Conservation (phyloP, 2,797 vertebrate species). For the Columba guinea region DNA sequence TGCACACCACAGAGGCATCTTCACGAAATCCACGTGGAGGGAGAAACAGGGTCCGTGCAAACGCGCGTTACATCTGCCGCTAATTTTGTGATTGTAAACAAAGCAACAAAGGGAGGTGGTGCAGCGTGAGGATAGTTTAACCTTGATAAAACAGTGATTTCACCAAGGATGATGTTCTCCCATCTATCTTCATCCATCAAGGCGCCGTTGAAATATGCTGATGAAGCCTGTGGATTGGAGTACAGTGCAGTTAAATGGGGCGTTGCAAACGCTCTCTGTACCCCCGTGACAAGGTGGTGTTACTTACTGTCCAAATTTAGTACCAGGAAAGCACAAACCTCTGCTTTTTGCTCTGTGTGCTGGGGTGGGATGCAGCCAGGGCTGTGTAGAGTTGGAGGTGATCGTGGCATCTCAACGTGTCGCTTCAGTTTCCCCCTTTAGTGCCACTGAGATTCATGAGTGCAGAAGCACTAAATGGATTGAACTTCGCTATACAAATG, state of each 20-base stretch:
- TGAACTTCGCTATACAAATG: background rate
- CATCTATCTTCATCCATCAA: constrained; percentile 98
- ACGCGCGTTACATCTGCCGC: background rate
- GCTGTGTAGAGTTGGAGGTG: background rate
- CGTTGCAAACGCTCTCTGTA: constrained; percentile 85
- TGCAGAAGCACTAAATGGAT: background rate
- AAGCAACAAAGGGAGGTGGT: constrained; percentile 80
- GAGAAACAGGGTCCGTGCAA: background rate
- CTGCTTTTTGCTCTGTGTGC: background rate
- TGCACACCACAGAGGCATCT: background rate
- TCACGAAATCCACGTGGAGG: background rate
- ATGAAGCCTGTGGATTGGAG: constrained; percentile 85
- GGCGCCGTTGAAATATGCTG: constrained; percentile 89
- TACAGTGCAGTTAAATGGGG: constrained; percentile 90
- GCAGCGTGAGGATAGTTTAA: constrained; percentile 89
- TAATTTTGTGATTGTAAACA: constrained; percentile 69
- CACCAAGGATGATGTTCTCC: constrained; percentile 89
- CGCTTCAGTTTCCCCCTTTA: background rate
- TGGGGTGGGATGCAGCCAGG: background rate
- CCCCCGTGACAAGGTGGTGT: constrained; percentile 84
- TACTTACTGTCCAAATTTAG: constrained; percentile 89
- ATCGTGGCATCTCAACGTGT: background rate
- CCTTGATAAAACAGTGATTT: constrained; percentile 98
- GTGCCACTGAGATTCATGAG: background rate
- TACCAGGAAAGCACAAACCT: background rate